Evolutionary conservation across 2,113 vertebrate species (phyloP).

Genomic region (Noctilio leporinus): DNA sequence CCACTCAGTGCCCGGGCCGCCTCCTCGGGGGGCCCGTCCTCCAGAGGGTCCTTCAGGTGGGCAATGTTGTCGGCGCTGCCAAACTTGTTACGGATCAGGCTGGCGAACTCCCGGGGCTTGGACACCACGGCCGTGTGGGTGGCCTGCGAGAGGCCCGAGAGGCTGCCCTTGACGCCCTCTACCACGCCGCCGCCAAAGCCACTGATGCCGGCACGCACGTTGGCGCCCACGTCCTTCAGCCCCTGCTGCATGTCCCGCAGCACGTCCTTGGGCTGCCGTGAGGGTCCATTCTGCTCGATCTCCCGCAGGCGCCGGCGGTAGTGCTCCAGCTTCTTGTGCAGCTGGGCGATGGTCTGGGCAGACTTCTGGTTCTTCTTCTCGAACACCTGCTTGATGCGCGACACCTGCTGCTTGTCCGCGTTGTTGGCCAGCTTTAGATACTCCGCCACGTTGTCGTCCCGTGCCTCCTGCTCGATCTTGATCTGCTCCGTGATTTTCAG

Average conservation of each 20-base stretch:
- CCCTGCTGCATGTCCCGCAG: conserved; percentile 99
- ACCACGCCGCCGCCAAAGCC: conserved; percentile 96
- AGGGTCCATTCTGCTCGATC: conserved; percentile 97
- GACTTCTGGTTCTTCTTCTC: conserved; percentile 99
- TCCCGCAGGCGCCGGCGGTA: conserved; percentile 96
- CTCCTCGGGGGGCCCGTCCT: conserved; percentile 89
- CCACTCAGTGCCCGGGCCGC: conserved; percentile 89
- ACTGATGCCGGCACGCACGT: conserved; percentile 96
- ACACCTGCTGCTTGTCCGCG: conserved; percentile 95
- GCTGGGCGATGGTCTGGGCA: conserved; percentile 94
- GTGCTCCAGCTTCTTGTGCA: conserved; percentile 98
- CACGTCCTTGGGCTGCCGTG: conserved; percentile 95
- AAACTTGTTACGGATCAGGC: conserved; percentile 97
- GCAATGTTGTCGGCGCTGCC: conserved; percentile 98
- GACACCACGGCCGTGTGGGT: conserved; percentile 94
- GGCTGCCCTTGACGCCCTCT: conserved; percentile 94
- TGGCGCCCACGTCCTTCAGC: conserved; percentile 94
- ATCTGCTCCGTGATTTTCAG: conserved; percentile 99
- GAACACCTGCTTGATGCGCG: conserved; percentile 98
- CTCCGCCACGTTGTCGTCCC: conserved; percentile 97
- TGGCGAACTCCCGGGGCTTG: conserved; percentile 96
- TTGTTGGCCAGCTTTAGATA: conserved; percentile 98
- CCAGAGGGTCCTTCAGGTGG: conserved; percentile 93
- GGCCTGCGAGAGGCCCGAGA: conserved; percentile 90
- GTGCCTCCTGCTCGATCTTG: conserved; percentile 96